Evolutionary conservation across 2,113 vertebrate species (phyloP).

Genomic region (Phaetusa simplex): DNA sequence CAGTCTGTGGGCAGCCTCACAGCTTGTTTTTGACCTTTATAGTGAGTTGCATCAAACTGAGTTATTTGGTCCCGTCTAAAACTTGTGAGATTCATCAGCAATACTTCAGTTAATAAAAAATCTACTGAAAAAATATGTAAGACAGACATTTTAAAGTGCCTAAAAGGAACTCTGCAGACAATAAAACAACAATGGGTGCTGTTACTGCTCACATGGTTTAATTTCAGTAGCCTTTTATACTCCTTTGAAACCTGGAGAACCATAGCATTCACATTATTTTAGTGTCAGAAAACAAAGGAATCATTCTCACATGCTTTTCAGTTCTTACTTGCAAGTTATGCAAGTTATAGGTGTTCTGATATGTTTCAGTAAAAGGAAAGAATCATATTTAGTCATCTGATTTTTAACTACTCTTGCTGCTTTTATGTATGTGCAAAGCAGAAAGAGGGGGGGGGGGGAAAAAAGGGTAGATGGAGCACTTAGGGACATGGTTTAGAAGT

Average conservation of each 20-base stretch:
- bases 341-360: background rate
- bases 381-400: background rate
- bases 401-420: background rate
- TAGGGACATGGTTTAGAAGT: too few species aligned
- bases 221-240: background rate
- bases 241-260: background rate
- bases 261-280: background rate
- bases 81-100: background rate
- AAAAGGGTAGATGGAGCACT: too few species aligned
- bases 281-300: background rate
- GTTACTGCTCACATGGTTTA: background rate
- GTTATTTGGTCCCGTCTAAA: background rate
- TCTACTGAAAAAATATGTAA: background rate
- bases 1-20: background rate
- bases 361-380: background rate
- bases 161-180: background rate
- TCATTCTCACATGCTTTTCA: background rate
- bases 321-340: background rate
- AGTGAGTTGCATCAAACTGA: background rate
- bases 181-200: background rate
- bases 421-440: background rate
- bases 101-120: background rate
- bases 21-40: background rate
- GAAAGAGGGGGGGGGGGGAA: background rate
- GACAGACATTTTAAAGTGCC: background rate